These are phyloP conservation scores for Gerosis bhagava DNA, from an alignment of 2,888 invertebrate species.

Conservation along the genomic window DNA sequence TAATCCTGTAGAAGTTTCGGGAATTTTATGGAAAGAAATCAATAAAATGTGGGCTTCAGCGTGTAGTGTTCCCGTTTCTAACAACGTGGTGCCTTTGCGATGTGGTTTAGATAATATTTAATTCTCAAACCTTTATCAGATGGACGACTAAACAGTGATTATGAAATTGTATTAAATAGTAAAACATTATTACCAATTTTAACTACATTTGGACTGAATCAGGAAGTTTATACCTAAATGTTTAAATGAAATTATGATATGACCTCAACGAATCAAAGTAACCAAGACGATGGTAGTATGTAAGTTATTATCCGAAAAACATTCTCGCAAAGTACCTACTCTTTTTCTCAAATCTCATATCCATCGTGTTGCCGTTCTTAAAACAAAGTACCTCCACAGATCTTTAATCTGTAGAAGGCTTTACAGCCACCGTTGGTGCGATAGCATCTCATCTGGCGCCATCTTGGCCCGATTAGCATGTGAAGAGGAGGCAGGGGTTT, in stretches of 20 bases:
- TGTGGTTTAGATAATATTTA: not conserved
- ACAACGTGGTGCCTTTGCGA: constrained; percentile 21
- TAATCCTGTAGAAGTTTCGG: constrained; percentile 1
- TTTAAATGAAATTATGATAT: too few relatives aligned
- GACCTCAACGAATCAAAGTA: too few relatives aligned
- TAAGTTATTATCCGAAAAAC: too few relatives aligned
- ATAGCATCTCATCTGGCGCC: constrained; percentile 64
- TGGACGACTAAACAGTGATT: too few relatives aligned
- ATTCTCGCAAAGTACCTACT: too few relatives aligned
- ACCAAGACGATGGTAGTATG: too few relatives aligned
- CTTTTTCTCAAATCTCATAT: too few relatives aligned
- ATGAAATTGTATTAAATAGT: too few relatives aligned
- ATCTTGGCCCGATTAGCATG: constrained; percentile 62
- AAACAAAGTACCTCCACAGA: constrained; percentile 6
- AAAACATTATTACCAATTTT: too few relatives aligned
- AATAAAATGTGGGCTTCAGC: constrained; percentile 14
- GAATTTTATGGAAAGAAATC: constrained; percentile 17
- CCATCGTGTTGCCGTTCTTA: not conserved
- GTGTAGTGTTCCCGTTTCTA: constrained; percentile 9
- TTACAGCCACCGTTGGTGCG: constrained; percentile 30
- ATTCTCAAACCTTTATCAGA: constrained; percentile 15
- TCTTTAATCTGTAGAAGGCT: constrained; percentile 21
- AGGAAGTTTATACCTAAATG: too few relatives aligned
- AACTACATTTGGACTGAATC: too few relatives aligned
- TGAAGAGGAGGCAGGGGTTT: constrained; percentile 51